A percentile compares a stretch with the other conserved stretches of the same genome.
These are phyloP conservation scores for Pristis pectinata DNA, from an alignment of 2,797 vertebrate species.

Conservation along the genomic window DNA sequence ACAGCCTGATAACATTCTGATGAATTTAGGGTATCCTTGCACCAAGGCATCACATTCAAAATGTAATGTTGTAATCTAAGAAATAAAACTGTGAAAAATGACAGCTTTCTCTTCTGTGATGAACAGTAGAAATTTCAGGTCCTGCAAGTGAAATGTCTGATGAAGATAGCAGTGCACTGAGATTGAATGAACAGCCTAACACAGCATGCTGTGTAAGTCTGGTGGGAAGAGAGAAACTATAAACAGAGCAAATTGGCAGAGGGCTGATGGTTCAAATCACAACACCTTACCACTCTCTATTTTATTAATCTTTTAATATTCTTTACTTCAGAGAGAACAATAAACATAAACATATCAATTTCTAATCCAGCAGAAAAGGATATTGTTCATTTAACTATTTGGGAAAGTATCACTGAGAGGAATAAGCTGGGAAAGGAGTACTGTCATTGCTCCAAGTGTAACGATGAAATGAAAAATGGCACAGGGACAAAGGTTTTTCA, in stretches of 20 bases:
- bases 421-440: not conserved
- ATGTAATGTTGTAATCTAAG: not conserved
- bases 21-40: not conserved
- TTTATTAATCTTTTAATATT: not conserved
- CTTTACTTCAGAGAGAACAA: not conserved
- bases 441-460: not conserved
- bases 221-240: not conserved
- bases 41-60: not conserved
- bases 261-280: not conserved
- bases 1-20: not conserved
- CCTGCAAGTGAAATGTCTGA: not conserved
- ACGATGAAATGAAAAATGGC: conserved; percentile 9
- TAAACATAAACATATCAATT: not conserved
- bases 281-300: not conserved
- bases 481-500: not conserved
- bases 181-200: not conserved
- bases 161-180: not conserved
- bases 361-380: not conserved
- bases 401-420: not conserved
- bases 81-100: not conserved
- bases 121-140: not conserved
- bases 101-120: not conserved
- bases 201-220: not conserved
- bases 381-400: not conserved
- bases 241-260: not conserved